Percentiles rank a stretch among this genome's conserved stretches.
phyloP scores from a whole-genome alignment of 2,113 vertebrate genomes.

The Hypocryptadius cinnamomeus region DNA sequence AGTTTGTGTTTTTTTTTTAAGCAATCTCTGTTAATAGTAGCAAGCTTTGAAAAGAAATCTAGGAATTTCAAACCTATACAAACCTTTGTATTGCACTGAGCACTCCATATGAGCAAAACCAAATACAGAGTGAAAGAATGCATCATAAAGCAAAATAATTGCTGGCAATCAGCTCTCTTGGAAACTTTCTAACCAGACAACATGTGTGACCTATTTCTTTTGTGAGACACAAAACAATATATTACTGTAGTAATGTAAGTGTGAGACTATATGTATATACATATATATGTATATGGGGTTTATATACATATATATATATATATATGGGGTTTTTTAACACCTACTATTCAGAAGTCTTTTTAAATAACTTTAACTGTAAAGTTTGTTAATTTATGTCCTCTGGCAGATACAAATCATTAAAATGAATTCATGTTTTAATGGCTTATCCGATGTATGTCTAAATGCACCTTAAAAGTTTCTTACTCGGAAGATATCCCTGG shows the following conservation, averaged over 20 bases:
- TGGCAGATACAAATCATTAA: constrained; percentile 62
- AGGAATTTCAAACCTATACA: constrained; percentile 26
- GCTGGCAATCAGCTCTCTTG: neutral
- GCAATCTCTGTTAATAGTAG: constrained; percentile 34
- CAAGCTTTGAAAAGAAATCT: constrained; percentile 34
- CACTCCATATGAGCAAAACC: constrained; percentile 9
- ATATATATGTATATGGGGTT: too few relatives aligned
- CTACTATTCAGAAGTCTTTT: neutral
- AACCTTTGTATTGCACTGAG: constrained; percentile 39
- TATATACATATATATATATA: neutral
- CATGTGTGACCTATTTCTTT: neutral
- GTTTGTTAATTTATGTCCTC: constrained; percentile 61
- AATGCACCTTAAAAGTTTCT: constrained; percentile 43
- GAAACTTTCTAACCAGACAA: neutral
- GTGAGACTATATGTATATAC: neutral
- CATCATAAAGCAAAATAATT: constrained; percentile 37
- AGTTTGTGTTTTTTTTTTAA: constrained; percentile 57
- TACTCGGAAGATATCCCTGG: neutral
- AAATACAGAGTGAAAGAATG: neutral
- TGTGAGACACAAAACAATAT: neutral
- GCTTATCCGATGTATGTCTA: constrained; percentile 47
- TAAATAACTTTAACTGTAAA: constrained; percentile 35
- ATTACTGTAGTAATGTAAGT: neutral
- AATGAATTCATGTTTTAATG: constrained; percentile 59
- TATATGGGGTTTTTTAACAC: neutral